phyloP scores from a whole-genome alignment of 2,888 invertebrate genomes.

The Gymnosoma rotundatum region DNA sequence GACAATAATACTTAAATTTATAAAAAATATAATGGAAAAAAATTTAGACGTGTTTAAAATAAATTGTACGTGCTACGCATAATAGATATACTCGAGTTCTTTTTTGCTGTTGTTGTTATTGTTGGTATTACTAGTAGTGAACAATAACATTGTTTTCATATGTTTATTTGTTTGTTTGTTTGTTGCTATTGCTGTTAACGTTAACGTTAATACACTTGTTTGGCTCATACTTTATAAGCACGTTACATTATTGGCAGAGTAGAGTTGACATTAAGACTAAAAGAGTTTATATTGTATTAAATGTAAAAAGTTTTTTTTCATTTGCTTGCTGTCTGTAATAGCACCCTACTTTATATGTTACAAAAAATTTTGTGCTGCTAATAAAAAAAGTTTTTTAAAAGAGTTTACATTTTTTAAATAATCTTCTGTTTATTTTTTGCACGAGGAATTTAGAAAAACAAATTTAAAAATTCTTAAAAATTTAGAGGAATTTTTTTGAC shows the following conservation, averaged over 20 bases:
- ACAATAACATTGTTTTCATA: slow-evolving; percentile 2
- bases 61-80: slow-evolving; percentile 71
- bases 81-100: slow-evolving; percentile 35
- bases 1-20: slow-evolving; percentile 64
- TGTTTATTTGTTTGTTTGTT: slow-evolving; percentile 1
- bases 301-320: background rate
- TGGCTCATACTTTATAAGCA: slow-evolving; percentile 67
- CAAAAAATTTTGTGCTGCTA: too few relatives aligned
- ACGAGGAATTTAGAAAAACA: too few relatives aligned
- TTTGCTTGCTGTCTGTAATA: background rate
- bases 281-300: slow-evolving; percentile 27
- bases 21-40: slow-evolving; percentile 54
- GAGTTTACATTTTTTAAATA: too few relatives aligned
- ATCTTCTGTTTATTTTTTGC: too few relatives aligned
- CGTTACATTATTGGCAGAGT: slow-evolving; percentile 59
- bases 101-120: slow-evolving; percentile 21
- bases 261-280: slow-evolving; percentile 56
- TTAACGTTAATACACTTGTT: slow-evolving; percentile 68
- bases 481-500: too few relatives aligned
- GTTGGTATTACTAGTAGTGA: background rate
- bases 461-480: too few relatives aligned
- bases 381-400: too few relatives aligned
- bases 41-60: slow-evolving; percentile 71
- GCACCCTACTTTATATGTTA: slow-evolving; percentile 3
- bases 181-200: slow-evolving; percentile 27